A percentile compares a stretch with the other conserved stretches of the same genome.
phyloP scores from a whole-genome alignment of 2,797 vertebrate species.

The Artibeus lituratus region DNA sequence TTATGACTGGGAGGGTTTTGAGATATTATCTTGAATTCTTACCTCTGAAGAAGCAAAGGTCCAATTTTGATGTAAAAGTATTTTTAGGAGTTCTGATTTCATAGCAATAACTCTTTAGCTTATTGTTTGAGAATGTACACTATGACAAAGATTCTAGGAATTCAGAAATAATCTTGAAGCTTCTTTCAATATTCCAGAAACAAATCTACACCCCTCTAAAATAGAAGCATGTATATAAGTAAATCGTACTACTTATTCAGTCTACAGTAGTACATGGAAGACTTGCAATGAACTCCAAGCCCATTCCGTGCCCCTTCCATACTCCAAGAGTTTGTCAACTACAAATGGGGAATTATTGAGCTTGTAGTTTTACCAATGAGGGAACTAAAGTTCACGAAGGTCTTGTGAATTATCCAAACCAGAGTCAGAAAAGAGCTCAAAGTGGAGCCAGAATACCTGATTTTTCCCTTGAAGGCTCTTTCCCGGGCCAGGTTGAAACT shows the following conservation, averaged over 20 bases:
- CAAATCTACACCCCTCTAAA: neutral
- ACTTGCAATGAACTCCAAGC: neutral
- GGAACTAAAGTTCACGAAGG: neutral
- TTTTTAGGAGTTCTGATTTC: neutral
- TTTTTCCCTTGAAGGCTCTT: neutral
- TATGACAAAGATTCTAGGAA: neutral
- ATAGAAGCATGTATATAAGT: neutral
- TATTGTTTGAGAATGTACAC: neutral
- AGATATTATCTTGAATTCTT: neutral
- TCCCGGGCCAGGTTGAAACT: neutral
- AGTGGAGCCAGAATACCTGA: neutral
- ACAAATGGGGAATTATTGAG: neutral
- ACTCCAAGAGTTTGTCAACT: neutral
- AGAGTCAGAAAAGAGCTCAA: neutral
- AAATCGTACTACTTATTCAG: neutral
- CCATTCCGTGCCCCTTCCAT: neutral
- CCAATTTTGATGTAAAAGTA: slow-evolving; percentile 2
- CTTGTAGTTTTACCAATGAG: neutral
- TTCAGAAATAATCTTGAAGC: neutral
- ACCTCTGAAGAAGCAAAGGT: neutral
- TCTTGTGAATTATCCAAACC: neutral
- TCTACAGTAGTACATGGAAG: neutral
- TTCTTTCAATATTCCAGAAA: neutral
- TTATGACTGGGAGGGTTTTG: neutral
- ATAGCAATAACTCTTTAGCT: neutral